Evolutionary conservation across 2,888 invertebrate genomes (phyloP), one percentile per base, ranked within the genome.

Genomic region (Drosophila neotestacea): DNA sequence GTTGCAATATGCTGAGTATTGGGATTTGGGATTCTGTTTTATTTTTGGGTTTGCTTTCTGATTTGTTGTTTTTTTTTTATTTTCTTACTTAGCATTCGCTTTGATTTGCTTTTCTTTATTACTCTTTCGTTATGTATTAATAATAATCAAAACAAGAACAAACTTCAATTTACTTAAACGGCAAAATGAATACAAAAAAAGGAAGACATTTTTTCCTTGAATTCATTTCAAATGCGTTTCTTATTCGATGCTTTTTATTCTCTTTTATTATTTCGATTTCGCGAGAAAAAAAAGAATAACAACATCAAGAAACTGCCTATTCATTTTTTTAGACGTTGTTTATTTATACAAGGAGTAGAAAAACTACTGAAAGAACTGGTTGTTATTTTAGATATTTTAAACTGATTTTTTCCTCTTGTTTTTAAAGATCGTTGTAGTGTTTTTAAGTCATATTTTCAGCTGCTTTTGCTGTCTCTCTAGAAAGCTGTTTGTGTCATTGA

Each of bases 181-280:
- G 28, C 34, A 69, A 68, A 59, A 61, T 63, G 47, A 50, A 30
- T 27, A 32, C 52, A 64, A 68, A 58, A 54, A 63, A 39, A 50
- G 30, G 71, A 42, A 41, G 69, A 10, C 9, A 63, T 59, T 82
- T 69, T 69, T 77, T 58, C 69, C 55, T 58, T 68, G 68, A 77
- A 78, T 81, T 64, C 69, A 75, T 75, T 77, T 75, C 62, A 68
- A 79, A 75, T 81, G 70, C 63, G 66, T 70, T 68, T 67, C 54
- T 60, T 67, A 47, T 80, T 55, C 39, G 59, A 61, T 50, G 46
- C 54, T 69, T 55, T 59, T 52, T n/a, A 10, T 42, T 16, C 9
- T 36, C 30, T 34, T 13, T n/a, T 13, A 46, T 39, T 54, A 6
- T 59, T n/a, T 16, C 16, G 34, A 39, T 48, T 39, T 56, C 10